A percentile compares a stretch with the other conserved stretches of the same genome.
Conservation (phyloP, 2,797 vertebrate species). For the Mus caroli region DNA sequence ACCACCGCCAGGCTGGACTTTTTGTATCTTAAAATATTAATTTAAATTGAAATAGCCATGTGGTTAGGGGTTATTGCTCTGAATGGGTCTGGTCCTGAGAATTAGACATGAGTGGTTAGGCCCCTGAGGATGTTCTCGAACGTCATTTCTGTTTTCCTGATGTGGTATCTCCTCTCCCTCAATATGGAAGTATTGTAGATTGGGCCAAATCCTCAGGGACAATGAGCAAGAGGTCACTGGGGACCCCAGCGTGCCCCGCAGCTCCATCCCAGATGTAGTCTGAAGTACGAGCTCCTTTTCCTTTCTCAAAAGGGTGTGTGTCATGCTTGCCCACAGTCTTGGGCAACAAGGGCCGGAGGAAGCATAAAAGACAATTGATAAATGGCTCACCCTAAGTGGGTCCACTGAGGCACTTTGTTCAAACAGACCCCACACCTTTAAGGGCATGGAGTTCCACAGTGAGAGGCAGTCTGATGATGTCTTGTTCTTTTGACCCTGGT, state of each 20-base stretch:
- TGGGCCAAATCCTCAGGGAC: neutral
- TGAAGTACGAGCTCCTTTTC: constrained; percentile 1
- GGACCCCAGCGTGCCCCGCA: neutral
- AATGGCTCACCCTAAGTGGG: neutral
- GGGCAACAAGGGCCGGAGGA: accelerated
- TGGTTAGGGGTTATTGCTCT: neutral
- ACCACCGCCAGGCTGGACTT: neutral
- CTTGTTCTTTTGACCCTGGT: neutral
- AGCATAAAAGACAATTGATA: no score
- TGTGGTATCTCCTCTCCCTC: neutral
- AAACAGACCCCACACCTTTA: accelerated
- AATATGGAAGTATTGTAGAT: accelerated
- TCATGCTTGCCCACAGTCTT: neutral
- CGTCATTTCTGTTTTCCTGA: neutral
- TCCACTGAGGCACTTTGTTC: neutral
- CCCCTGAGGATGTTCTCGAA: constrained; percentile 41
- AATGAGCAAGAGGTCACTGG: accelerated
- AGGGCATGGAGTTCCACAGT: neutral
- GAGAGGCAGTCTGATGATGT: accelerated
- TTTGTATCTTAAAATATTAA: neutral
- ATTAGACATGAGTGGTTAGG: constrained; percentile 52
- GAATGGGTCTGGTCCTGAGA: neutral
- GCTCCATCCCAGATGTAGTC: neutral
- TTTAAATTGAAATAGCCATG: neutral
- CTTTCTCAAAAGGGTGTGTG: constrained; percentile 51